Percentiles rank a stretch among this genome's conserved stretches.
Evolutionary conservation across 2,888 invertebrate genomes (phyloP).

Genomic region (Orgyia antiqua): DNA sequence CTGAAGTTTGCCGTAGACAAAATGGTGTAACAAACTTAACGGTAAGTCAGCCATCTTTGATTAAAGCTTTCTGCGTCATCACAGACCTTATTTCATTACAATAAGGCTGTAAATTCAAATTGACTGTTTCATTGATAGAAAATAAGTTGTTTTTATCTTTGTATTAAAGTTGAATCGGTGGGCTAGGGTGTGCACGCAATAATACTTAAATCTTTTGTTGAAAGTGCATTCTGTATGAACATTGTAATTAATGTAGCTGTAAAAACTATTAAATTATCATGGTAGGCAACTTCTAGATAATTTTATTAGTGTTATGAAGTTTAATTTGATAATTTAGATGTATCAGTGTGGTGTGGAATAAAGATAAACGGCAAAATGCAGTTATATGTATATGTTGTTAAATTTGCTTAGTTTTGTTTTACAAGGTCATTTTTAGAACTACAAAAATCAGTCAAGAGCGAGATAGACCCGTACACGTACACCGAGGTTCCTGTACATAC

Average conservation of each 20-base stretch:
- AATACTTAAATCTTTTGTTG: conserved; percentile 22
- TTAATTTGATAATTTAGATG: too few relatives aligned
- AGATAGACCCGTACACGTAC: too few relatives aligned
- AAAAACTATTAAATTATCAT: conserved; percentile 1
- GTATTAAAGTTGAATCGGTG: conserved; percentile 11
- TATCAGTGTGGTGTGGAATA: too few relatives aligned
- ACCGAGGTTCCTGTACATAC: too few relatives aligned
- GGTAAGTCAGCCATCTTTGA: conserved; percentile 7
- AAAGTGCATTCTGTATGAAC: conserved; percentile 24
- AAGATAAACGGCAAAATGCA: too few relatives aligned
- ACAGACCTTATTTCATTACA: background rate
- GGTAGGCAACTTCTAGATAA: too few relatives aligned
- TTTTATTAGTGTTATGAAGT: too few relatives aligned
- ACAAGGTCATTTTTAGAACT: too few relatives aligned
- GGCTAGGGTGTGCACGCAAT: conserved; percentile 14
- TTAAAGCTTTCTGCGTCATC: conserved; percentile 2
- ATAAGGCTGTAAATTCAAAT: too few relatives aligned
- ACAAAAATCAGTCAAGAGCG: too few relatives aligned
- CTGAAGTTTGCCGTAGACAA: conserved; percentile 21
- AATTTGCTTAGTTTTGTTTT: too few relatives aligned
- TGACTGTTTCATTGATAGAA: conserved; percentile 2
- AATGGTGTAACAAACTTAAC: conserved; percentile 9
- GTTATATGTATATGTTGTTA: too few relatives aligned
- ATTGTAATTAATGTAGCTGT: conserved; percentile 2
- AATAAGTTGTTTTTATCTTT: conserved; percentile 10